Evolutionary conservation across 2,888 invertebrate genomes (phyloP).

Genomic region (Hydrotaea cyrtoneurina): DNA sequence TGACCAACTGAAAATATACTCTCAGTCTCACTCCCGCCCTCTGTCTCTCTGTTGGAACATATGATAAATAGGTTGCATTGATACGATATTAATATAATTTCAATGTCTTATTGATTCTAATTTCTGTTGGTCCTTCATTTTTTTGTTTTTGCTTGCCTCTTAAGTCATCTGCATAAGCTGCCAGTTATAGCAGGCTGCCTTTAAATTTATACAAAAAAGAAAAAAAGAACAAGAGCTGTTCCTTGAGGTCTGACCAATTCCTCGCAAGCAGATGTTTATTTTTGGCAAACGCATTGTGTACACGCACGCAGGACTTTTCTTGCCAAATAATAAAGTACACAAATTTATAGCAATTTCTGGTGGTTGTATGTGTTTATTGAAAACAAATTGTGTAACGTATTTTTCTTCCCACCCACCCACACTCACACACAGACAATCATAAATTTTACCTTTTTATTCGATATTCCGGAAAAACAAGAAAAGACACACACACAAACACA

Average conservation of each 20-base stretch:
- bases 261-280: too few relatives aligned
- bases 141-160: too few relatives aligned
- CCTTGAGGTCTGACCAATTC: too few relatives aligned
- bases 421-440: too few relatives aligned
- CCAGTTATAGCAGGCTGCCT: too few relatives aligned
- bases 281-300: too few relatives aligned
- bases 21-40: too few relatives aligned
- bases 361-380: neutral
- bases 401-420: neutral
- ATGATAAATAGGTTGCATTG: neutral
- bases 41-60: too few relatives aligned
- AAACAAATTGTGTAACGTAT: slow-evolving; percentile 7
- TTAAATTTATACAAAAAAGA: too few relatives aligned
- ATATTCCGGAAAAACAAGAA: neutral
- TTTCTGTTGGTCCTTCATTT: neutral
- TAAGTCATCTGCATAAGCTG: too few relatives aligned
- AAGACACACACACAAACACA: neutral
- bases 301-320: neutral
- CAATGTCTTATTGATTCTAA: neutral
- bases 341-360: neutral
- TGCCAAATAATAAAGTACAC: neutral
- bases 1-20: too few relatives aligned
- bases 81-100: neutral
- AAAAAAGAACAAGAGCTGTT: too few relatives aligned
- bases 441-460: neutral